These are phyloP conservation scores for Epicampocera succincta DNA, from an alignment of 2,888 invertebrate genomes.

Conservation along the genomic window DNA sequence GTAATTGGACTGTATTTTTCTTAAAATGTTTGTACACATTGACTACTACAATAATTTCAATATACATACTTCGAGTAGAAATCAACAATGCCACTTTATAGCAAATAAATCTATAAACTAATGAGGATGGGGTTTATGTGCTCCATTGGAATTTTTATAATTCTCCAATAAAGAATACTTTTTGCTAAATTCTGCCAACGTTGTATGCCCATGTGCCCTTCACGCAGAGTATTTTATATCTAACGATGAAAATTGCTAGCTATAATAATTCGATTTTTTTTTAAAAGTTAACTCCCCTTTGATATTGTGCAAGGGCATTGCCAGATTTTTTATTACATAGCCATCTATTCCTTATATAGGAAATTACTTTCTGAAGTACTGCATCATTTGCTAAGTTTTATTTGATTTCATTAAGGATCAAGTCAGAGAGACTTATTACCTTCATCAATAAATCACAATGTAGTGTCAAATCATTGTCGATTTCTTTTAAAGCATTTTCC, in stretches of 20 bases:
- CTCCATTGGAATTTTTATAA: conserved; percentile 7
- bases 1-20: background rate
- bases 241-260: conserved; percentile 32
- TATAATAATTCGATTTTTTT: conserved; percentile 54
- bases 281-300: conserved; percentile 47
- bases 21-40: background rate
- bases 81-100: conserved; percentile 25
- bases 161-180: conserved; percentile 62
- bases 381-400: background rate
- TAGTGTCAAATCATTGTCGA: conserved; percentile 38
- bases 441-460: conserved; percentile 44
- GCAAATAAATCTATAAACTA: conserved; percentile 23
- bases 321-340: conserved; percentile 14
- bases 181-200: conserved; percentile 53
- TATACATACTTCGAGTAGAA: conserved; percentile 21
- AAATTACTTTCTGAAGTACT: conserved; percentile 14
- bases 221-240: conserved; percentile 49
- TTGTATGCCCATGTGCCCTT: conserved; percentile 59
- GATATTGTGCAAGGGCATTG: background rate
- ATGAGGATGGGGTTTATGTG: conserved; percentile 7
- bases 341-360: conserved; percentile 43
- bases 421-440: conserved; percentile 2
- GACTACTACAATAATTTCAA: conserved; percentile 25
- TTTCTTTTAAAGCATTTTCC: conserved; percentile 21
- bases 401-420: conserved; percentile 21